Conservation (phyloP, 2,888 invertebrate genomes). For the Taenaris catops region DNA sequence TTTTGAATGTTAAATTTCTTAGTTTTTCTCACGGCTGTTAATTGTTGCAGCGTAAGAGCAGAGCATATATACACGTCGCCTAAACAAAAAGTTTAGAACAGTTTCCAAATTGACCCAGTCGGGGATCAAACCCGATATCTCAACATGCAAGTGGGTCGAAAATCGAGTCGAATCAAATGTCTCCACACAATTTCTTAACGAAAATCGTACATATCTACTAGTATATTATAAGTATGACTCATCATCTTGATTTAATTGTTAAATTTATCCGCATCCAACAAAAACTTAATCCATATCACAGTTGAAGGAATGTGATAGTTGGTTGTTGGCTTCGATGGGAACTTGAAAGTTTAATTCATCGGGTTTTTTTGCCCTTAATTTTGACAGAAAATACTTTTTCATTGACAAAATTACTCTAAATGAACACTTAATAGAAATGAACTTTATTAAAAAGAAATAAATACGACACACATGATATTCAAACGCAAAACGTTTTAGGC, state of each 20-base stretch:
- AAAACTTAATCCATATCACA: conserved; percentile 67
- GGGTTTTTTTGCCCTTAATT: conserved; percentile 44
- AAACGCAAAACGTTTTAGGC: not conserved
- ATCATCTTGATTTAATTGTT: conserved; percentile 15
- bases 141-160: too few species aligned
- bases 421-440: not conserved
- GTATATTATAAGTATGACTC: too few species aligned
- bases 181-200: too few species aligned
- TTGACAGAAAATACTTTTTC: conserved; percentile 45
- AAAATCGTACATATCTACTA: too few species aligned
- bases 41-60: too few species aligned
- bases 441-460: conserved; percentile 4
- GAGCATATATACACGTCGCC: too few species aligned
- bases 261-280: conserved; percentile 29
- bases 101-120: too few species aligned
- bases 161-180: too few species aligned
- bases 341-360: conserved; percentile 56
- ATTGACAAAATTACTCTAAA: conserved; percentile 3
- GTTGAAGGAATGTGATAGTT: conserved; percentile 32
- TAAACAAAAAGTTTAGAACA: too few species aligned
- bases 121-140: too few species aligned
- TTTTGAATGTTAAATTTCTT: too few species aligned
- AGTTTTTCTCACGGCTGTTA: too few species aligned
- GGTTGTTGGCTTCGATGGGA: conserved; percentile 54
- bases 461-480: not conserved